Percentiles rank a stretch among this genome's conserved stretches.
Evolutionary conservation across 1,140 invertebrate species (phyloP).

Genomic region (Hylaeus anthracinus): DNA sequence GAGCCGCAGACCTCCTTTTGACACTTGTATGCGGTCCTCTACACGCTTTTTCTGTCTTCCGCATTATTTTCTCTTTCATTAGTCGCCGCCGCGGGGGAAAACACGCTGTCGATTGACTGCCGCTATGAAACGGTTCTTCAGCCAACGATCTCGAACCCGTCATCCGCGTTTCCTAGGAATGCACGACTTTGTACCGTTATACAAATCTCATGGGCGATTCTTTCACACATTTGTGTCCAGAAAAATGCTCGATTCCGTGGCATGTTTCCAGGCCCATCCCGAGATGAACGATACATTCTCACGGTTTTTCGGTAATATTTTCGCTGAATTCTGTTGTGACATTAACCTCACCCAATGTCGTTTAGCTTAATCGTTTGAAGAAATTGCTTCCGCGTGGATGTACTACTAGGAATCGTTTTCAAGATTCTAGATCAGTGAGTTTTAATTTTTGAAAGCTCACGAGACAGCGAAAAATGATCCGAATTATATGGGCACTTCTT

Average conservation of each 20-base stretch:
- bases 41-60: conserved; percentile 20
- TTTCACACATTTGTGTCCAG: not conserved
- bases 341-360: no score
- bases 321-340: no score
- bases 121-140: not conserved
- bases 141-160: no score
- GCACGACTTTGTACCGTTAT: not conserved
- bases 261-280: not conserved
- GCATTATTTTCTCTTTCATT: conserved; percentile 57
- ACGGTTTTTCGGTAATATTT: no score
- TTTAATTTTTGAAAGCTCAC: no score
- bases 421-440: no score
- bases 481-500: no score
- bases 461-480: no score
- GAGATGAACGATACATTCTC: no score
- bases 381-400: no score
- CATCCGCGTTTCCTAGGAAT: not conserved
- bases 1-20: conserved; percentile 55
- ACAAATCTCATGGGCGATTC: not conserved
- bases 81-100: conserved; percentile 28
- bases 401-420: no score
- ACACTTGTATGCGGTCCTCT: conserved; percentile 37
- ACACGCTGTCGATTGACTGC: not conserved
- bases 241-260: not conserved
- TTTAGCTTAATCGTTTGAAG: no score